phyloP scores from a whole-genome alignment of 2,113 vertebrate genomes.

The Acanthisitta chloris region DNA sequence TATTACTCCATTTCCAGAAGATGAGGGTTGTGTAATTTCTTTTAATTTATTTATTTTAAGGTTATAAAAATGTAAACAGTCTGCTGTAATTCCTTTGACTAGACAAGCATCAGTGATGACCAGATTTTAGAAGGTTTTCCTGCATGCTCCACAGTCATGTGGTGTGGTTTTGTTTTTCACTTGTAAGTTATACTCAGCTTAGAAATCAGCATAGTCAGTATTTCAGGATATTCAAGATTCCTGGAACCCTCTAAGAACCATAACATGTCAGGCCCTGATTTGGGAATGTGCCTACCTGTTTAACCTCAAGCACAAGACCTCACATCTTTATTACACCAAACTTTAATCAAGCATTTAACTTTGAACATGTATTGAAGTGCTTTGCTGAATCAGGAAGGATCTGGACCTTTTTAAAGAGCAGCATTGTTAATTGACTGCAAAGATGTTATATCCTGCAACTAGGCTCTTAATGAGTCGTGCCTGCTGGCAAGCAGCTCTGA shows the following conservation, averaged over 20 bases:
- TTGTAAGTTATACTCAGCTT: neutral
- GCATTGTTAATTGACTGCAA: neutral
- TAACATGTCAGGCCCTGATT: neutral
- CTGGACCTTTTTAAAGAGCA: neutral
- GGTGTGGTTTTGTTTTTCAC: neutral
- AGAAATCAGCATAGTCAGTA: neutral
- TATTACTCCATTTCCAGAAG: neutral
- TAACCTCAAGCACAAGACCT: slow-evolving; percentile 14
- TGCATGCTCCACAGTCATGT: neutral
- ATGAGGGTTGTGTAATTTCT: neutral
- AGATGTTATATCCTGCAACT: neutral
- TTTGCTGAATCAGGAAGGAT: neutral
- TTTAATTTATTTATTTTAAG: neutral
- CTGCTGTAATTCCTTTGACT: neutral
- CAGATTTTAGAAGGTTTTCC: neutral
- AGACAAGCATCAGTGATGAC: neutral
- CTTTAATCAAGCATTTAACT: neutral
- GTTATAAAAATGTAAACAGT: neutral
- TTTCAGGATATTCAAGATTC: slow-evolving; percentile 23
- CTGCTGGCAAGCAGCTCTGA: neutral
- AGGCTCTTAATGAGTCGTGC: neutral
- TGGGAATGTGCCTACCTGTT: neutral
- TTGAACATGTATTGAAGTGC: neutral
- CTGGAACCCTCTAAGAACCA: neutral
- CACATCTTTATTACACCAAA: neutral